Evolutionary conservation across 2,888 invertebrate genomes (phyloP), one percentile per base, ranked within the genome.

Genomic region (Apantesis nais): DNA sequence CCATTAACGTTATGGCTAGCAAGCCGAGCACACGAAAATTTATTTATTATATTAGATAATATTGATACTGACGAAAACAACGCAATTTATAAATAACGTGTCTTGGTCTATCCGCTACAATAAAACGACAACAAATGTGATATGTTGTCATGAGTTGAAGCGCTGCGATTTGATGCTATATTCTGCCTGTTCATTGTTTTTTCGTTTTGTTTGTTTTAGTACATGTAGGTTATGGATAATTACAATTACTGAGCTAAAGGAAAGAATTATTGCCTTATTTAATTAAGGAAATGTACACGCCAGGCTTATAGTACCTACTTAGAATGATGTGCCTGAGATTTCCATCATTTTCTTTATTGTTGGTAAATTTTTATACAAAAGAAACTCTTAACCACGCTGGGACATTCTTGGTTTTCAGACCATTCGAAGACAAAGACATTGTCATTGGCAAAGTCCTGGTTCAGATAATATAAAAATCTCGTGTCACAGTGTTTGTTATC

Each of bases 1-100:
- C 74, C 66, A 76, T 78, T 76, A 72, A 66, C 68, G 70, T 74
- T 37, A 61, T 58, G 58, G 71, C 76, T 75, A 70, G 74, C 78
- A 70, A 62, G 60, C 68, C 44, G 78, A 78, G 67, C 64, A 72
- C 16, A 61, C 31, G 70, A 71, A 72, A 41, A 41, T 72, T 44
- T 62, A 52, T 63, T 60, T 67, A 70, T 39, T 48, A 72, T 73
- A 22, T 48, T 48, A n/a, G 7, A 4, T 34, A 34, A 5, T n/a
- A n/a, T 52, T 52, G 11, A n/a, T n/a, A 52, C 11, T 52, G 9
- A 52, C 9, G 22, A 2, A 22, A 48, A 48, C 11, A 39, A 39
- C 14, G 11, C 14, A 8, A 19, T 48, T 48, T 19, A 48, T 48
- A 22, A 22, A 16, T 19, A 48, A 11, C 48, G 9, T n/a, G 48